These are phyloP conservation scores for Aselliscus stoliczkanus DNA, from an alignment of 2,797 vertebrate genomes.

Conservation along the genomic window DNA sequence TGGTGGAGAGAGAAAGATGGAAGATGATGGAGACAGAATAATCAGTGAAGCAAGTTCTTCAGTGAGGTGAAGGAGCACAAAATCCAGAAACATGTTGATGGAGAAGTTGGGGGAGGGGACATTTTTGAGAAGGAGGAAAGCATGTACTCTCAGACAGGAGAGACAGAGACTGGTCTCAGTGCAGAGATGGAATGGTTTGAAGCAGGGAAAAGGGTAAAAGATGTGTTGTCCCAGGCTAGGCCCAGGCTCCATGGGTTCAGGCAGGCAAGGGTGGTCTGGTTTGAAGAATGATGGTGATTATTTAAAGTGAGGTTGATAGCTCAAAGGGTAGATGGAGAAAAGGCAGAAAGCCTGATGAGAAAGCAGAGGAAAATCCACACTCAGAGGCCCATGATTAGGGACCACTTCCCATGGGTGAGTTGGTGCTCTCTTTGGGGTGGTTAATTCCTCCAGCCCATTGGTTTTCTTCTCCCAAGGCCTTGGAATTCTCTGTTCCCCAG, in stretches of 20 bases:
- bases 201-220: not conserved
- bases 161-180: not conserved
- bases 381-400: not conserved
- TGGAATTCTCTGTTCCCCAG: not conserved
- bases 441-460: not conserved
- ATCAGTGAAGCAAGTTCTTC: not conserved
- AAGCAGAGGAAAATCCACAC: not conserved
- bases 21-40: not conserved
- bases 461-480: not conserved
- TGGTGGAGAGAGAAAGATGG: not conserved
- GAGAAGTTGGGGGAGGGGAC: not conserved
- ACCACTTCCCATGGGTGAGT: not conserved
- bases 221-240: not conserved
- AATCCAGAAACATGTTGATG: not conserved
- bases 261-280: not conserved
- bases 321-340: not conserved
- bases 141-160: not conserved
- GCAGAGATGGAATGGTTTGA: not conserved
- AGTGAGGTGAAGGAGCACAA: not conserved
- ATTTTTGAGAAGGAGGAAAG: not conserved
- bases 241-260: too few relatives aligned
- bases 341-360: not conserved
- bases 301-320: not conserved
- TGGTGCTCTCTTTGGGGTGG: not conserved
- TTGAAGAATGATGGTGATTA: not conserved